These are phyloP conservation scores for Cephus cinctus DNA, from an alignment of 1,140 invertebrate genomes.

Conservation along the genomic window DNA sequence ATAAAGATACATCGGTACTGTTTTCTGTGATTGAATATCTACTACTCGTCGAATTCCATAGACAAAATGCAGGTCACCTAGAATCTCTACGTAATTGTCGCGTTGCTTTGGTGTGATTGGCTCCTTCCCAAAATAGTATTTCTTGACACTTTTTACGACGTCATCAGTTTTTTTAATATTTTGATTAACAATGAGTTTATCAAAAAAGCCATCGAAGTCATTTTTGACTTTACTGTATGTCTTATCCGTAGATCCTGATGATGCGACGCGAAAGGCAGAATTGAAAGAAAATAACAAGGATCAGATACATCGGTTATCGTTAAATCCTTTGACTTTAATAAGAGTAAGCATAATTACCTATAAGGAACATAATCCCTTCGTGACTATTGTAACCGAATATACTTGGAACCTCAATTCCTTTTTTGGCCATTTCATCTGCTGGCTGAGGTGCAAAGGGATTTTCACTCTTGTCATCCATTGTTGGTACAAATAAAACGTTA, in stretches of 20 bases:
- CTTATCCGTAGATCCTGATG: too few relatives aligned
- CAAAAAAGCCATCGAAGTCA: too few relatives aligned
- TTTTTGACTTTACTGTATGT: too few relatives aligned
- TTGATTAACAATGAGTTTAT: too few relatives aligned
- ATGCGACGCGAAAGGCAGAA: background rate
- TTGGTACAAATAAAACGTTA: conserved; percentile 29
- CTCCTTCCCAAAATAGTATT: conserved; percentile 45
- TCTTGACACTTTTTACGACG: too few relatives aligned
- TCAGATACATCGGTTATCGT: background rate
- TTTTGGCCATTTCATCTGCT: conserved; percentile 36
- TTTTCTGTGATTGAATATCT: conserved; percentile 40
- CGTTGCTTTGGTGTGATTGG: conserved; percentile 26
- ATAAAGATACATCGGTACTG: conserved; percentile 53
- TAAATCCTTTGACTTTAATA: background rate
- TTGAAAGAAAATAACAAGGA: too few relatives aligned
- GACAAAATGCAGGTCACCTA: conserved; percentile 51
- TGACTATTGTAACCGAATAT: conserved; percentile 60
- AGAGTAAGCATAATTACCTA: conserved; percentile 34
- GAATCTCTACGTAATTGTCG: conserved; percentile 43
- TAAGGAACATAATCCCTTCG: conserved; percentile 58
- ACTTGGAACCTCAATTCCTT: conserved; percentile 59
- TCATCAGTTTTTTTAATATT: too few relatives aligned
- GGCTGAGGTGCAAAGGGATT: conserved; percentile 48
- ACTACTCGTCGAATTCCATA: conserved; percentile 46
- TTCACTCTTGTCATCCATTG: conserved; percentile 33